phyloP scores from a whole-genome alignment of 2,888 invertebrate genomes.

The Leucozona laternaria region DNA sequence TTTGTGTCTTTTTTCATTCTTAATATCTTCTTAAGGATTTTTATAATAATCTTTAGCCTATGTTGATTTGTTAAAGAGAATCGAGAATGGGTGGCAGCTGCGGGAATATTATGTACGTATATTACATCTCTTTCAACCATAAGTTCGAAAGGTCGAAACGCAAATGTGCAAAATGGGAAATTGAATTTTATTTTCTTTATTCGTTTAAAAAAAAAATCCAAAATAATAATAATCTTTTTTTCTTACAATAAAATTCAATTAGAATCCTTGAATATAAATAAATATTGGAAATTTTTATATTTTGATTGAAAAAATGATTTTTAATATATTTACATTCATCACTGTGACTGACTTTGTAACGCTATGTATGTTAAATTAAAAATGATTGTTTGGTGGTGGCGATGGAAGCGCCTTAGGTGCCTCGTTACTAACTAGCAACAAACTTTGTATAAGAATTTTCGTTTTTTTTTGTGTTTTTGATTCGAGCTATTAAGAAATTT shows the following conservation, averaged over 20 bases:
- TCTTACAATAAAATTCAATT: not conserved
- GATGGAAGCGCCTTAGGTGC: no score
- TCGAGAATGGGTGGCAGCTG: constrained; percentile 71
- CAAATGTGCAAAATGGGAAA: constrained; percentile 60
- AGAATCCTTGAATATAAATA: not conserved
- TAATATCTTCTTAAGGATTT: constrained; percentile 74
- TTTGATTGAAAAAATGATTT: no score
- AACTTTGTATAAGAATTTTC: no score
- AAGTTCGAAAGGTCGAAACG: constrained; percentile 41
- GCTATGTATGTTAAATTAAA: no score
- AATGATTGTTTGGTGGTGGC: no score
- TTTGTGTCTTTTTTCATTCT: constrained; percentile 55
- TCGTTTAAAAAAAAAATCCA: not conserved
- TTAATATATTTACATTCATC: no score
- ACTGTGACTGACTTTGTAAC: no score
- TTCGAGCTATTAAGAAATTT: no score
- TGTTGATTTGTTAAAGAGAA: constrained; percentile 17
- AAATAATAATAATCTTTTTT: not conserved
- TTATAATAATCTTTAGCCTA: constrained; percentile 68
- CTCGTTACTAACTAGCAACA: no score
- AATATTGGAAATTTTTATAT: not conserved
- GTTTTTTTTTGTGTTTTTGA: no score
- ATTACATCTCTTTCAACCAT: constrained; percentile 34
- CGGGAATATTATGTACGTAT: constrained; percentile 45
- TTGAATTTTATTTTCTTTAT: constrained; percentile 50